A percentile compares a stretch with the other conserved stretches of the same genome.
These are phyloP conservation scores for Helogale parvula DNA, from an alignment of 2,113 vertebrate species.

Conservation along the genomic window DNA sequence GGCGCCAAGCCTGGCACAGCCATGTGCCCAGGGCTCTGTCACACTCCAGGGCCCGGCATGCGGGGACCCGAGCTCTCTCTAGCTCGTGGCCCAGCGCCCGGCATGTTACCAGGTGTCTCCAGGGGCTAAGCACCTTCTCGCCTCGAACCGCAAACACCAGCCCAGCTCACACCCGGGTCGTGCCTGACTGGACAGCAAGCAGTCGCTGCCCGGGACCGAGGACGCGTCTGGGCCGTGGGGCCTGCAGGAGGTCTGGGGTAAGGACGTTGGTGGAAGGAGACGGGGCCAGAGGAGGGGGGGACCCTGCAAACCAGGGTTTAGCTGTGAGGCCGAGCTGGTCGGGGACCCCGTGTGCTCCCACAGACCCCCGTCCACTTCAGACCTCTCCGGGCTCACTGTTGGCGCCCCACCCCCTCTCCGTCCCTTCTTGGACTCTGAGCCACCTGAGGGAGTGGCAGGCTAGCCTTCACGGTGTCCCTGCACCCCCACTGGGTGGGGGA, in stretches of 20 bases:
- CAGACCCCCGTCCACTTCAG: neutral
- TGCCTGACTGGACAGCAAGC: neutral
- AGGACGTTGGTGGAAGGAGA: neutral
- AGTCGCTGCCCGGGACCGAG: fast-evolving
- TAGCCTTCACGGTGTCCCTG: no score
- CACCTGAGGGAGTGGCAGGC: neutral
- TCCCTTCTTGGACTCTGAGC: neutral
- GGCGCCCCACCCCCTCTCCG: neutral
- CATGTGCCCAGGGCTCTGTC: neutral
- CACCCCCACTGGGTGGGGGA: neutral
- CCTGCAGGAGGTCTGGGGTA: neutral
- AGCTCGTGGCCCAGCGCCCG: neutral
- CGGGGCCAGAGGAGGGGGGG: neutral
- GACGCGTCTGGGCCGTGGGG: neutral
- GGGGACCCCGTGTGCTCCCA: neutral
- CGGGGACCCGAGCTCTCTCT: neutral
- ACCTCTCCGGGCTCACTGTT: neutral
- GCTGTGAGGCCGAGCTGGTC: neutral
- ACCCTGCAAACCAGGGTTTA: neutral
- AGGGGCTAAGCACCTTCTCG: neutral
- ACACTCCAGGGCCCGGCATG: fast-evolving
- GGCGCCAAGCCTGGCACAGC: neutral
- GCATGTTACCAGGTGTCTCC: no score
- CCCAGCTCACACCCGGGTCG: neutral
- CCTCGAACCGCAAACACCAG: neutral